Evolutionary conservation across 2,113 vertebrate genomes (phyloP).

Genomic region (Ceyx margarethae): DNA sequence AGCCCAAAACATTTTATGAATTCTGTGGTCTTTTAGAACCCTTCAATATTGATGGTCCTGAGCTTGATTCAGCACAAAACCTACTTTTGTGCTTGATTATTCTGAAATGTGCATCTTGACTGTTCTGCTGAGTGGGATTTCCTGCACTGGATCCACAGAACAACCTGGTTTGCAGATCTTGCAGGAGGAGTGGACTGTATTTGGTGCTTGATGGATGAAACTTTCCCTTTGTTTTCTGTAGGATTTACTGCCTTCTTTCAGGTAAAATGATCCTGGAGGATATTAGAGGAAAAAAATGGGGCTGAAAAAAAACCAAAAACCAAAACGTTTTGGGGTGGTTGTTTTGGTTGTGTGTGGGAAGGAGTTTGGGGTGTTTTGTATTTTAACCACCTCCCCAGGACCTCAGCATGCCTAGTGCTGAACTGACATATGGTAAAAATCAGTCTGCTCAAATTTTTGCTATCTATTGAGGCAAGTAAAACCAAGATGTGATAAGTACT

Average conservation of each 20-base stretch:
- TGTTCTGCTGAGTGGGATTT: background rate
- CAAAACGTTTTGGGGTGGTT: background rate
- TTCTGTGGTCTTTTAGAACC: background rate
- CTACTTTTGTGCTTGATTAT: background rate
- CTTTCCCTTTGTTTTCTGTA: background rate
- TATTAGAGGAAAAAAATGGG: background rate
- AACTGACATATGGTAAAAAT: background rate
- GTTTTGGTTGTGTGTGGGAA: background rate
- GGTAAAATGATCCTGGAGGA: background rate
- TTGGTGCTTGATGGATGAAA: background rate
- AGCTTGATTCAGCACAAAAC: background rate
- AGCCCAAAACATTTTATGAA: background rate
- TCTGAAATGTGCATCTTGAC: background rate
- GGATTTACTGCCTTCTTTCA: background rate
- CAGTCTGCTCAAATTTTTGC: background rate
- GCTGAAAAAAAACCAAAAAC: background rate
- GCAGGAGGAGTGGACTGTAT: background rate
- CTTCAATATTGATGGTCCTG: background rate
- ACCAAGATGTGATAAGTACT: background rate
- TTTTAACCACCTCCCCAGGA: background rate
- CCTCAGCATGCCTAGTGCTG: background rate
- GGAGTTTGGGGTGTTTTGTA: background rate
- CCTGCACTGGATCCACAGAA: background rate
- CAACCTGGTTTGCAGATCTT: fast-evolving
- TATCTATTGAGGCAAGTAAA: background rate